Evolutionary conservation across 2,797 vertebrate genomes (phyloP).

Genomic region (Sorex maritimensis): DNA sequence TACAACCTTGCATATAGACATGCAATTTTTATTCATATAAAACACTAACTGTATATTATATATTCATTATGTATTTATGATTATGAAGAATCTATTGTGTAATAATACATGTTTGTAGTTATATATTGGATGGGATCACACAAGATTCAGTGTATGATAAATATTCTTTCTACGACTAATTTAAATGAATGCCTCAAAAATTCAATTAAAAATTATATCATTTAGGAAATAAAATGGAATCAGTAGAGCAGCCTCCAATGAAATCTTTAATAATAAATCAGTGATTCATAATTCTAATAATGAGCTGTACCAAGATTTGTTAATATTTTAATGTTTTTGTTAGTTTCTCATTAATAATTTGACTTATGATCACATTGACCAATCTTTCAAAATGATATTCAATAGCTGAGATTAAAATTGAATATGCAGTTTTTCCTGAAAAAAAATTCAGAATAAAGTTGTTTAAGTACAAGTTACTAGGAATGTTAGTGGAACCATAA

Average conservation of each 20-base stretch:
- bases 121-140: not conserved
- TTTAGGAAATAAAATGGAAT: not conserved
- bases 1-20: not conserved
- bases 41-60: no score
- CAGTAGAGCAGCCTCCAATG: not conserved
- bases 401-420: not conserved
- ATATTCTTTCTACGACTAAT: not conserved
- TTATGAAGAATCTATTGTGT: not conserved
- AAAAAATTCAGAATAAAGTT: no score
- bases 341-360: constrained; percentile 6
- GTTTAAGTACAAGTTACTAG: not conserved
- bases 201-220: not conserved
- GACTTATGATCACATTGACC: not conserved
- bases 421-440: not conserved
- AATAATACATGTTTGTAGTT: not conserved
- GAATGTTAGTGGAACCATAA: not conserved
- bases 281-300: not conserved
- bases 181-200: not conserved
- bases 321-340: not conserved
- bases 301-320: not conserved
- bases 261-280: constrained; percentile 15
- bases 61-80: no score
- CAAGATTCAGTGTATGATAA: not conserved
- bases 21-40: not conserved
- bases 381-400: not conserved